Conservation (phyloP, 37 sponge, comb jelly and placozoan genomes). For the Agelas oroides region DNA sequence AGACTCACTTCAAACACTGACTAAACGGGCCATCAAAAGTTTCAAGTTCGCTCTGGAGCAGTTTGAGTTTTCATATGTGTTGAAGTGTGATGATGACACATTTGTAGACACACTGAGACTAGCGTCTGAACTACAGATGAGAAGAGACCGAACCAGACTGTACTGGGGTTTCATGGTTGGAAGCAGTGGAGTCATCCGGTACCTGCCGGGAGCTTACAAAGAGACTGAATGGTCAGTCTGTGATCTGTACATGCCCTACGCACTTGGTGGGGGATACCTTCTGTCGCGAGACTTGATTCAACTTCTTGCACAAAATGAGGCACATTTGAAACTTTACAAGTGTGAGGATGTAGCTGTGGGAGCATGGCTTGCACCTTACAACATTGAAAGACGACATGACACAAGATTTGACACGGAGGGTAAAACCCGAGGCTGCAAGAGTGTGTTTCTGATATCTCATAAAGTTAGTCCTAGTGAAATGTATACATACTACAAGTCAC, state of each 20-base stretch:
- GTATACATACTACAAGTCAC: neutral
- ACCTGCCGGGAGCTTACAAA: slow-evolving; percentile 26
- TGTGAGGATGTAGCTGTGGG: slow-evolving; percentile 75
- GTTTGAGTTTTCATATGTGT: slow-evolving; percentile 26
- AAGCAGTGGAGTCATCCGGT: neutral
- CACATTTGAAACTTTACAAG: slow-evolving; percentile 26
- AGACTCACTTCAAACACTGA: slow-evolving; percentile 40
- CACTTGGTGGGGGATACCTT: slow-evolving; percentile 65
- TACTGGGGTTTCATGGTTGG: slow-evolving; percentile 71
- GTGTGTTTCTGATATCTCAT: slow-evolving; percentile 40
- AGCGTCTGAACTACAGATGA: neutral
- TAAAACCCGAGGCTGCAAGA: slow-evolving; percentile 47
- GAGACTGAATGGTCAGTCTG: slow-evolving; percentile 56
- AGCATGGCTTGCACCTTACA: slow-evolving; percentile 66
- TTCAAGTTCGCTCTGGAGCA: slow-evolving; percentile 1
- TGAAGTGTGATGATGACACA: slow-evolving; percentile 76
- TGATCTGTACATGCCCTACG: slow-evolving; percentile 61
- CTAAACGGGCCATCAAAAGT: slow-evolving; percentile 19
- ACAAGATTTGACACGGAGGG: slow-evolving; percentile 51
- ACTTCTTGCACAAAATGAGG: slow-evolving; percentile 28
- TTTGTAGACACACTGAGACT: slow-evolving; percentile 23
- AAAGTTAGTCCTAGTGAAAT: slow-evolving; percentile 15
- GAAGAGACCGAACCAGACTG: neutral
- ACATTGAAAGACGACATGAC: slow-evolving; percentile 37
- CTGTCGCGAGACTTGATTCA: slow-evolving; percentile 42